Base-by-base conservation (phyloP, 2,113 vertebrate genomes). In the Elachura formosa region DNA sequence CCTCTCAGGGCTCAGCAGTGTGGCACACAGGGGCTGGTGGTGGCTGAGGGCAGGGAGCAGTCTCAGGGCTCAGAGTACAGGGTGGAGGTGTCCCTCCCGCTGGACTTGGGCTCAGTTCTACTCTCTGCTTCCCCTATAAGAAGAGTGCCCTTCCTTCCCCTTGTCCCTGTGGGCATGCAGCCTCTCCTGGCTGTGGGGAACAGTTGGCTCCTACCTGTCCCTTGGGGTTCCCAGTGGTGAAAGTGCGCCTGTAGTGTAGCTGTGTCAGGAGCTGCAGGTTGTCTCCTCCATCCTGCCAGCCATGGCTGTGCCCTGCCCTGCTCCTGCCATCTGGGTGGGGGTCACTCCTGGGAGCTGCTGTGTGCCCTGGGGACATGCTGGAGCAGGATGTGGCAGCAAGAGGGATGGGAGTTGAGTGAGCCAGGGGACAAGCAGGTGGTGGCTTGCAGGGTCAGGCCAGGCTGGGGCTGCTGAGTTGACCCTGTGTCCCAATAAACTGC, bases 401-500 rank as follows among this genome's bases (percentile, higher is more conserved):
- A 55, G 71, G 43, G 58, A 18, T 1, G 0, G 58, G 36, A 66
- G 28, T 43, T 40, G 38, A 40, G 54, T 34, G 62, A 16, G 17
- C 6, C 4, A n/a, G 22, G 55, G 63, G 51, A 51, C 7, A 3
- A 67, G 36, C 55, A 28, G 62, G 62, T 67, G 25, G 24, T 5
- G 15, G 26, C 41, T 61, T 15, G 14, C 34, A 25, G 31, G 55
- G 40, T 19, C 9, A 15, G 78, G 68, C 20, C 52, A 15, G 62
- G 51, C 38, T 36, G 38, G 51, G 55, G 26, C 51, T 56, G 40
- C 77, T 52, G 63, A 41, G 48, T 23, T 9, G 24, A 69, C 45
- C 55, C 46, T 11, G 8, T 67, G 29, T 89, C 64, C 85, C 34
- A 96, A 96, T 96, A 96, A 96, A 96, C 38, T 31, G 17, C 20